A percentile compares a stretch with the other conserved stretches of the same genome.
phyloP scores from a whole-genome alignment of 1,140 invertebrate genomes.

The Chymomyza costata region DNA sequence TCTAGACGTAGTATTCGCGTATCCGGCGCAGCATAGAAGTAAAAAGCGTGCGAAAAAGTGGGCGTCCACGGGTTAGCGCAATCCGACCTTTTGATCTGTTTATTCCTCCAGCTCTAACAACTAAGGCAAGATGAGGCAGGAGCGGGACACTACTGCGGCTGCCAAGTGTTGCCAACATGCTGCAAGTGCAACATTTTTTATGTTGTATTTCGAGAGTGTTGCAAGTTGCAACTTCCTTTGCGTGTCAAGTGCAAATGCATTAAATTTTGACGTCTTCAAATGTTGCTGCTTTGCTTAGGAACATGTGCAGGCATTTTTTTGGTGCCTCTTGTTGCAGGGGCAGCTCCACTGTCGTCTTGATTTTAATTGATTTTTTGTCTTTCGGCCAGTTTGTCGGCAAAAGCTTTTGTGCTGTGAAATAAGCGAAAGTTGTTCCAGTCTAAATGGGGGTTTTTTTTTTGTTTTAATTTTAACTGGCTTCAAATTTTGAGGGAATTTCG shows the following conservation, averaged over 20 bases:
- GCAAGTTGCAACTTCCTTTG: constrained; percentile 62
- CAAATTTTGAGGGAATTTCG: too few species aligned
- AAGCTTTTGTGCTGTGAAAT: constrained; percentile 34
- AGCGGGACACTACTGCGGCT: too few species aligned
- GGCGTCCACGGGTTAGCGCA: constrained; percentile 61
- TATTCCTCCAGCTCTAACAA: constrained; percentile 48
- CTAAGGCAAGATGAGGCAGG: too few species aligned
- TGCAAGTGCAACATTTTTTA: constrained; percentile 21
- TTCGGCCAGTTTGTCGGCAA: constrained; percentile 38
- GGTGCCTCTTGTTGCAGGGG: constrained; percentile 4
- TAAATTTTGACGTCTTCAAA: constrained; percentile 63
- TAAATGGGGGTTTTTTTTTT: too few species aligned
- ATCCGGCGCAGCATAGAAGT: constrained; percentile 38
- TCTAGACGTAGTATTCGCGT: constrained; percentile 48
- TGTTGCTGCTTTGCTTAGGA: constrained; percentile 24
- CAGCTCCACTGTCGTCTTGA: constrained; percentile 65
- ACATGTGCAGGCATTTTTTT: too few species aligned
- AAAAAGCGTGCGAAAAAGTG: constrained; percentile 67
- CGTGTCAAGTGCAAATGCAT: constrained; percentile 71
- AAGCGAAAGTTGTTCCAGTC: constrained; percentile 39
- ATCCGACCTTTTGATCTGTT: constrained; percentile 72
- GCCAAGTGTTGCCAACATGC: constrained; percentile 31
- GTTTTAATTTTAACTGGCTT: too few species aligned
- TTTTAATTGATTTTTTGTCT: constrained; percentile 65
- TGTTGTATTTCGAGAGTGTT: constrained; percentile 1